A percentile compares a stretch with the other conserved stretches of the same genome.
phyloP scores from a whole-genome alignment of 2,113 vertebrate species.

The Chaetodon auriga region DNA sequence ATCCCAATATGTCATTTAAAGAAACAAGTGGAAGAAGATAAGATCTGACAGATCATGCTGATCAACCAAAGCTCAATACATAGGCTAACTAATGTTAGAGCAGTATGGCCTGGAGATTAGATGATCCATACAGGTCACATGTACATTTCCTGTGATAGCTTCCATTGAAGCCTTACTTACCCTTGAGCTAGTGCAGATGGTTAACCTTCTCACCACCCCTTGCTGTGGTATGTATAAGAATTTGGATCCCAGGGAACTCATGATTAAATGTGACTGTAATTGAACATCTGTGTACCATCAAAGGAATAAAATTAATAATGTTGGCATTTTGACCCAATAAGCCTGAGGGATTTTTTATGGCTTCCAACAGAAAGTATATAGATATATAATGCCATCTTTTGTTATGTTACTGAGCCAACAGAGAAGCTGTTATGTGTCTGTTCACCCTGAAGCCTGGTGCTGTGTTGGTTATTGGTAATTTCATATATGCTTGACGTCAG shows the following conservation, averaged over 20 bases:
- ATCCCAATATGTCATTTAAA: constrained; percentile 8
- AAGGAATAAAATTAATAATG: neutral
- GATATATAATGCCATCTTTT: neutral
- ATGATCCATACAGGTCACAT: constrained; percentile 21
- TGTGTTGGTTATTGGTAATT: neutral
- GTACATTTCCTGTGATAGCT: neutral
- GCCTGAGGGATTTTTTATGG: neutral
- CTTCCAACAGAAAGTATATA: neutral
- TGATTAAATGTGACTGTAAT: constrained; percentile 19
- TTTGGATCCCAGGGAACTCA: neutral
- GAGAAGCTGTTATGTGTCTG: constrained; percentile 7
- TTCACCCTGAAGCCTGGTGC: constrained; percentile 5
- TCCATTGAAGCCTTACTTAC: constrained; percentile 3
- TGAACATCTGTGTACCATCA: neutral
- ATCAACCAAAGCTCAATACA: neutral
- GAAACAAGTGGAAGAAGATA: constrained; percentile 1
- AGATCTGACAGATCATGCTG: neutral
- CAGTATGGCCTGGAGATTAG: neutral
- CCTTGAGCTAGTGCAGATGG: constrained; percentile 15
- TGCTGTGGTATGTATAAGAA: neutral
- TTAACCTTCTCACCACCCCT: neutral
- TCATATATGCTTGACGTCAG: neutral
- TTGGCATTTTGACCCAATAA: constrained; percentile 17
- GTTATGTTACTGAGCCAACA: neutral
- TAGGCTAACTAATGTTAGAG: neutral